phyloP scores from a whole-genome alignment of 2,113 vertebrate species.

The Equus quagga region DNA sequence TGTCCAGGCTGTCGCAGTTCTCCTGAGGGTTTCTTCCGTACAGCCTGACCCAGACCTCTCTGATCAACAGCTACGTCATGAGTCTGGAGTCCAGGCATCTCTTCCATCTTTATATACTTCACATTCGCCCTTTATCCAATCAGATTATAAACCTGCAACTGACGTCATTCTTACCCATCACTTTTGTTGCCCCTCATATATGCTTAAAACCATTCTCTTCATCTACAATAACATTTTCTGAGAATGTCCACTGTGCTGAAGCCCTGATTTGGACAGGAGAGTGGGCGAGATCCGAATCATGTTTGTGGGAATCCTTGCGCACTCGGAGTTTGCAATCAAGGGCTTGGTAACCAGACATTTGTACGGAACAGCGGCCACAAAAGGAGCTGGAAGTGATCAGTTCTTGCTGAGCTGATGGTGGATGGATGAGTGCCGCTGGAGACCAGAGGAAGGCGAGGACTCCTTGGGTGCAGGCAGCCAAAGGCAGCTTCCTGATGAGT shows the following conservation, averaged over 20 bases:
- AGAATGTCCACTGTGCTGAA: neutral
- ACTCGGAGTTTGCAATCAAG: neutral
- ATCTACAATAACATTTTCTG: no score
- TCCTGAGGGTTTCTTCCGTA: neutral
- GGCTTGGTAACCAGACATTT: neutral
- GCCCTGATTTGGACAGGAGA: neutral
- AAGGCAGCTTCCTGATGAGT: neutral
- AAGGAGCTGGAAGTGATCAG: neutral
- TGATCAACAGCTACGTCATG: accelerated
- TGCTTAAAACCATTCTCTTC: neutral
- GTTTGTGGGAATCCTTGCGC: neutral
- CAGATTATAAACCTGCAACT: no score
- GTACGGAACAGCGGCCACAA: neutral
- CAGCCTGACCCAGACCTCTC: neutral
- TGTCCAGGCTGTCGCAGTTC: accelerated
- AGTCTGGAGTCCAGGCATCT: neutral
- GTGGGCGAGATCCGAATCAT: neutral
- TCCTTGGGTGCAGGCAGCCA: no score
- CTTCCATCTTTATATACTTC: neutral
- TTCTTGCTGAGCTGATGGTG: neutral
- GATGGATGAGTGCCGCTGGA: neutral
- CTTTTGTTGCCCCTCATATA: neutral
- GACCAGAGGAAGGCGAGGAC: neutral
- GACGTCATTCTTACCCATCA: no score
- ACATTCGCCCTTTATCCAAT: neutral